Percentiles rank a stretch among this genome's conserved stretches.
Evolutionary conservation across 2,888 invertebrate genomes (phyloP).

Genomic region (Gymnocheta viridis): DNA sequence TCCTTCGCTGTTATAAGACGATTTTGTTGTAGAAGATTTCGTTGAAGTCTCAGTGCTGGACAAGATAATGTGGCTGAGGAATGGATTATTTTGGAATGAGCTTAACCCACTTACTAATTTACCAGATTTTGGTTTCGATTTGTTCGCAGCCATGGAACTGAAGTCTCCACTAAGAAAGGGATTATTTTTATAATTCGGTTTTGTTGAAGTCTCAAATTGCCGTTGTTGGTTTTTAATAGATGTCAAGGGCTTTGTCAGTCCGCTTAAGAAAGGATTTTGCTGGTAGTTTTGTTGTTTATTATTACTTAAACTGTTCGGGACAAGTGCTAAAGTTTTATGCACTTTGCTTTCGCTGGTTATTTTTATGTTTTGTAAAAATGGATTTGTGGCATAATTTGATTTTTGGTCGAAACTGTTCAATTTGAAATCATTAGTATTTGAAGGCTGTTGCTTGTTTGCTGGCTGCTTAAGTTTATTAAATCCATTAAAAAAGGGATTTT

Average conservation of each 20-base stretch:
- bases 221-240: not conserved
- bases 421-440: not conserved
- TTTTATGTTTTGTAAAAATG: constrained; percentile 54
- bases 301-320: not conserved
- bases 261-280: not conserved
- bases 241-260: not conserved
- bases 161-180: constrained; percentile 61
- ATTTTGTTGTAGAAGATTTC: not conserved
- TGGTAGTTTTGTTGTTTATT: not conserved
- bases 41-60: constrained; percentile 12
- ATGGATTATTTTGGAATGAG: constrained; percentile 10
- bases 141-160: not conserved
- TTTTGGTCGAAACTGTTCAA: not conserved
- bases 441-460: not conserved
- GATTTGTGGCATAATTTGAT: constrained; percentile 51
- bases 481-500: constrained; percentile 71
- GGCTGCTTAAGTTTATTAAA: not conserved
- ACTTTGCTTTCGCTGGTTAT: not conserved
- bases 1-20: not conserved
- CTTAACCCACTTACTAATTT: not conserved
- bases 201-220: constrained; percentile 13
- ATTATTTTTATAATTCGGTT: constrained; percentile 72
- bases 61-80: not conserved
- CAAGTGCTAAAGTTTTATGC: not conserved
- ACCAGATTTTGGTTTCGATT: not conserved